These are phyloP conservation scores for Centruroides vittatus DNA, from an alignment of 1,140 invertebrate species.

Conservation along the genomic window DNA sequence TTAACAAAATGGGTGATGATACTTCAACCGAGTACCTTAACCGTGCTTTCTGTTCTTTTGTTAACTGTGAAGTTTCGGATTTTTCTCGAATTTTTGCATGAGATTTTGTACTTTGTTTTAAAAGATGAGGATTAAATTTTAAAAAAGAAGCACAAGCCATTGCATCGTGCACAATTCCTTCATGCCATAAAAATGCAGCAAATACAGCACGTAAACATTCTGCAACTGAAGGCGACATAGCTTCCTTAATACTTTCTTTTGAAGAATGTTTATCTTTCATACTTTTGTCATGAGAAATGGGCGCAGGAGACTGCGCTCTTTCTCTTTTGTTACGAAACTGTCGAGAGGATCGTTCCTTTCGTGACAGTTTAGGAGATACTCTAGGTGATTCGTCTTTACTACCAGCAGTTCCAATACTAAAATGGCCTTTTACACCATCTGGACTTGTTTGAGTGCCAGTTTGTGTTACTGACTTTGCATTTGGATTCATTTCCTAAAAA, in stretches of 20 bases:
- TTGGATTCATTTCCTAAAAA: neutral
- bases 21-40: constrained; percentile 79
- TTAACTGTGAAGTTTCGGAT: constrained; percentile 11
- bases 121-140: constrained; percentile 50
- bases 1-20: constrained; percentile 53
- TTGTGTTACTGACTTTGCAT: constrained; percentile 38
- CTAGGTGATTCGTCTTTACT: constrained; percentile 38
- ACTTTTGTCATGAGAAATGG: constrained; percentile 12
- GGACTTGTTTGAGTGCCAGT: constrained; percentile 62
- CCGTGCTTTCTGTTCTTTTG: constrained; percentile 32
- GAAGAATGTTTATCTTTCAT: constrained; percentile 10
- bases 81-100: constrained; percentile 11
- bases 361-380: constrained; percentile 44
- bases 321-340: constrained; percentile 38
- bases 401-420: constrained; percentile 40
- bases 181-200: constrained; percentile 92
- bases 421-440: constrained; percentile 39
- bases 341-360: constrained; percentile 39
- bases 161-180: constrained; percentile 90
- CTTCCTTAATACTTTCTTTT: constrained; percentile 47
- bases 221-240: constrained; percentile 79
- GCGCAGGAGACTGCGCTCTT: constrained; percentile 43
- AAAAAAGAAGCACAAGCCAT: constrained; percentile 93
- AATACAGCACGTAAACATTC: constrained; percentile 86
- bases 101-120: constrained; percentile 17